Percentiles rank a stretch among this genome's conserved stretches.
phyloP scores from a whole-genome alignment of 2,888 invertebrate genomes.

The Epistrophe eligans region DNA sequence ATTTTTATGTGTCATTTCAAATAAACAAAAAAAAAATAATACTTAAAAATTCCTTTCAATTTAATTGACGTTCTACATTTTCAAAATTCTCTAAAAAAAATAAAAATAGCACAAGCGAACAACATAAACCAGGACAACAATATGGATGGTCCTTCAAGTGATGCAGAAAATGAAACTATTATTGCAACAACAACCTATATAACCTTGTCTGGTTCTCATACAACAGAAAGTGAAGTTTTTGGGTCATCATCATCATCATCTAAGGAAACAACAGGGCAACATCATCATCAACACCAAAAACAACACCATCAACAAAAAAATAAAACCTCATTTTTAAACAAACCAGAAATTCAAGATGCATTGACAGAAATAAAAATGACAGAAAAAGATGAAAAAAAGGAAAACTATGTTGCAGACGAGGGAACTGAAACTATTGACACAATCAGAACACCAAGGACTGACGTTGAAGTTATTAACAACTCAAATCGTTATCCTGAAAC shows the following conservation, averaged over 20 bases:
- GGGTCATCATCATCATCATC: not conserved
- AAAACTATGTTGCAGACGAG: not conserved
- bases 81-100: constrained; percentile 34
- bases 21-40: not conserved
- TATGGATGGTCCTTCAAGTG: constrained; percentile 46
- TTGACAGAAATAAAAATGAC: not conserved
- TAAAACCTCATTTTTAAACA: no score
- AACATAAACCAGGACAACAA: not conserved
- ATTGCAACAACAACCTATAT: constrained; percentile 69
- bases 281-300: not conserved
- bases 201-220: constrained; percentile 53
- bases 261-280: not conserved
- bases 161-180: constrained; percentile 61
- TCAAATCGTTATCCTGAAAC: not conserved
- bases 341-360: not conserved
- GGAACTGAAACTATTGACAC: not conserved
- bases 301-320: not conserved
- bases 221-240: constrained; percentile 52
- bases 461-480: no score
- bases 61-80: constrained; percentile 57
- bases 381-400: not conserved
- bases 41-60: constrained; percentile 27
- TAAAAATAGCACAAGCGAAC: not conserved
- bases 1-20: constrained; percentile 18
- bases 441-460: not conserved